These are phyloP conservation scores for Amia ocellicauda DNA, from an alignment of 2,113 vertebrate genomes.

Conservation along the genomic window DNA sequence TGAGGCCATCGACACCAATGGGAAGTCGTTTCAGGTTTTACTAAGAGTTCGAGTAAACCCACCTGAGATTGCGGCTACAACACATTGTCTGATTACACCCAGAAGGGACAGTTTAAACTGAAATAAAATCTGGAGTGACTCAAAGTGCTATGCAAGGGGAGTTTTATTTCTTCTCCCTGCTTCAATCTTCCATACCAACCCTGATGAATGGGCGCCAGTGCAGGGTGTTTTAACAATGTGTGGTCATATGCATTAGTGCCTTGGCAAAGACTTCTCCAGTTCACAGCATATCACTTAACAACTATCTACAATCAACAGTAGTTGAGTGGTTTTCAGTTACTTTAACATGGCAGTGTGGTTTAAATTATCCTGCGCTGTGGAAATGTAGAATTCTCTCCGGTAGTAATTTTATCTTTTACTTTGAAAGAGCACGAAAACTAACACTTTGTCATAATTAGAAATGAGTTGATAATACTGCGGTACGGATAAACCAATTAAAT, in stretches of 20 bases:
- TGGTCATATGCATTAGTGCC: slow-evolving; percentile 44
- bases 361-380: slow-evolving; percentile 53
- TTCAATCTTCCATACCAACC: background rate
- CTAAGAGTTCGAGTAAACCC: background rate
- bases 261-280: slow-evolving; percentile 11
- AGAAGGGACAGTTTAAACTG: slow-evolving; percentile 2
- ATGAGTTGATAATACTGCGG: slow-evolving; percentile 26
- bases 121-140: background rate
- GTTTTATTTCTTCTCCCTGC: background rate
- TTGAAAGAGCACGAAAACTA: slow-evolving; percentile 10
- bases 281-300: slow-evolving; percentile 16
- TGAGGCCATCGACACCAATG: no score
- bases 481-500: background rate
- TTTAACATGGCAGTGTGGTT: slow-evolving; percentile 51
- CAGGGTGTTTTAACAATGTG: slow-evolving; percentile 18
- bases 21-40: no score
- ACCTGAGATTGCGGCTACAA: background rate
- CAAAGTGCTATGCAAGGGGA: background rate
- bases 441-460: slow-evolving; percentile 13
- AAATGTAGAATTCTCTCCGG: slow-evolving; percentile 58
- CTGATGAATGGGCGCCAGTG: slow-evolving; percentile 13
- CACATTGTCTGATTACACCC: background rate
- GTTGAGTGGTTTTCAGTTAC: slow-evolving; percentile 55
- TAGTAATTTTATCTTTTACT: slow-evolving; percentile 50
- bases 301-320: slow-evolving; percentile 18